These are phyloP conservation scores for Myotis daubentonii DNA, from an alignment of 2,797 vertebrate species.

Conservation along the genomic window DNA sequence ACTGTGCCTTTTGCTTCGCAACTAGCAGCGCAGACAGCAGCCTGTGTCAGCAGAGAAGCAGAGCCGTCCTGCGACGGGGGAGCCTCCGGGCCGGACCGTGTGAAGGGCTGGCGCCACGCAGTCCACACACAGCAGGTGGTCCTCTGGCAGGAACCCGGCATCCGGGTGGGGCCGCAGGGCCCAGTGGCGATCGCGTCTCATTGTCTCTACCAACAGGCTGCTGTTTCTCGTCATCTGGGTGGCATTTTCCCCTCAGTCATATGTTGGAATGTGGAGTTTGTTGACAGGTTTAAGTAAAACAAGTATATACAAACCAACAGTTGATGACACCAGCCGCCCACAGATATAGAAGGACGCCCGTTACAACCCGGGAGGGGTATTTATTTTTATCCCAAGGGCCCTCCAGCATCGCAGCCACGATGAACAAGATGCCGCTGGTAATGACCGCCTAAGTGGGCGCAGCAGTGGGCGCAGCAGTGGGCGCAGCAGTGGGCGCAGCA, in stretches of 20 bases:
- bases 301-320: neutral
- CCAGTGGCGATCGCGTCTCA: neutral
- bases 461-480: accelerated
- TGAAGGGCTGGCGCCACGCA: accelerated
- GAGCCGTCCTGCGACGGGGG: neutral
- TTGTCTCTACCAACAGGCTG: neutral
- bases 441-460: accelerated
- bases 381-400: neutral
- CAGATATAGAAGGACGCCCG: neutral
- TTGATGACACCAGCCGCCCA: neutral
- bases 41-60: neutral
- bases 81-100: neutral
- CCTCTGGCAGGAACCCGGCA: neutral
- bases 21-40: accelerated
- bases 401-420: neutral
- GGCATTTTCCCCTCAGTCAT: neutral
- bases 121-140: neutral
- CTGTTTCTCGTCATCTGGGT: accelerated
- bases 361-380: neutral
- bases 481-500: accelerated
- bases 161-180: neutral
- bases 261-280: neutral
- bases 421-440: accelerated
- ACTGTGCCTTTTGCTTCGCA: neutral
- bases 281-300: neutral